phyloP scores from a whole-genome alignment of 2,797 vertebrate species.

The Sorex maritimensis region DNA sequence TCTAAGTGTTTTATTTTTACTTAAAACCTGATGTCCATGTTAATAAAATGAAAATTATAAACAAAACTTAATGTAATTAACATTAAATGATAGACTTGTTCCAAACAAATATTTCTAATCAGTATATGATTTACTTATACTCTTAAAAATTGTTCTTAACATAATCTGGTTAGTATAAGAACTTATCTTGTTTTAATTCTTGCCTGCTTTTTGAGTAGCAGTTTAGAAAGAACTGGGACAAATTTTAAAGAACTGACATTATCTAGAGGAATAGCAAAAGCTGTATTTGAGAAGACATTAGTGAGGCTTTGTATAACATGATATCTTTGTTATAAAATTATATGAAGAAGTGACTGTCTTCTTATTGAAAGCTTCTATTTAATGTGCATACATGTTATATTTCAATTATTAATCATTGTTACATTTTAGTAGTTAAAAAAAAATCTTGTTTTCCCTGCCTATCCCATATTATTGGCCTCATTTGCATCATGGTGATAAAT shows the following conservation, averaged over 20 bases:
- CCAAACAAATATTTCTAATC: conserved; percentile 33
- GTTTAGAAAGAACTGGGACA: conserved; percentile 39
- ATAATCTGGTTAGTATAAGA: conserved; percentile 63
- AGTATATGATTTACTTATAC: conserved; percentile 52
- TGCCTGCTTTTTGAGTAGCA: conserved; percentile 51
- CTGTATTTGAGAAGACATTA: conserved; percentile 67
- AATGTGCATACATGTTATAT: neutral
- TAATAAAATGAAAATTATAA: conserved; percentile 6
- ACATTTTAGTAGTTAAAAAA: neutral
- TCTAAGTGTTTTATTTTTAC: conserved; percentile 43
- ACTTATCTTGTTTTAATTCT: conserved; percentile 62
- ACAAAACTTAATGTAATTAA: conserved; percentile 3
- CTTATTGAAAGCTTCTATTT: conserved; percentile 43
- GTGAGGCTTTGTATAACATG: conserved; percentile 28
- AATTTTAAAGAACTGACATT: conserved; percentile 58
- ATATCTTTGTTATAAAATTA: conserved; percentile 69
- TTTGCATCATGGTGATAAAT: neutral
- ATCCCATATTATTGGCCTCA: neutral
- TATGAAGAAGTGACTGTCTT: conserved; percentile 68
- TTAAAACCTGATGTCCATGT: neutral
- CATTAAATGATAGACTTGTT: conserved; percentile 8
- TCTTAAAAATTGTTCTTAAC: conserved; percentile 51
- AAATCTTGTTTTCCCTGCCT: neutral
- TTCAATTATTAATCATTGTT: conserved; percentile 4
- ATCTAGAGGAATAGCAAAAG: conserved; percentile 57